Conservation (phyloP, 1,140 invertebrate species). For the Drosophila santomea region DNA sequence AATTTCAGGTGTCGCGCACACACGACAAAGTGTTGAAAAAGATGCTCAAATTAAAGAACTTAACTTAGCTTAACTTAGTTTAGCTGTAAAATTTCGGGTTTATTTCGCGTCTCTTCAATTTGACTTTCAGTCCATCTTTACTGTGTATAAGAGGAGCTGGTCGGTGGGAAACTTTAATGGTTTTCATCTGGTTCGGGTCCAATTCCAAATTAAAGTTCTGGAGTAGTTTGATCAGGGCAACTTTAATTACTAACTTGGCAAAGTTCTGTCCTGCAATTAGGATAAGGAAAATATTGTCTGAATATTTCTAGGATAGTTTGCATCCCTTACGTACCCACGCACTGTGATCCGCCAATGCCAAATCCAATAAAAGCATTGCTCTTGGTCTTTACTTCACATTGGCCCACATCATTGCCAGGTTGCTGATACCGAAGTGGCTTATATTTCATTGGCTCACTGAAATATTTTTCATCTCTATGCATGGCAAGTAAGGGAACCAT, state of each 20-base stretch:
- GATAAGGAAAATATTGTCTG: background rate
- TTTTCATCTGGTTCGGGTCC: constrained; percentile 9
- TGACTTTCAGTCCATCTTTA: constrained; percentile 62
- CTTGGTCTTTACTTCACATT: constrained; percentile 8
- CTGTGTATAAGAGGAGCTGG: constrained; percentile 66
- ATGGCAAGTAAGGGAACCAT: constrained; percentile 77
- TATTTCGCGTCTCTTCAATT: constrained; percentile 62
- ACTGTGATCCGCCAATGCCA: constrained; percentile 65
- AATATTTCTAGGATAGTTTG: background rate
- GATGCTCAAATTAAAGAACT: constrained; percentile 37
- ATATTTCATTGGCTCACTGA: constrained; percentile 86
- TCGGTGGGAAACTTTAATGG: constrained; percentile 57
- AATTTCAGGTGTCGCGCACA: constrained; percentile 66
- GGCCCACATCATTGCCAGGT: constrained; percentile 10
- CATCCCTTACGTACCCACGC: constrained; percentile 59
- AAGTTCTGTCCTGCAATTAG: constrained; percentile 68
- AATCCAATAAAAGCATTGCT: constrained; percentile 54
- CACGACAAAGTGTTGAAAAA: constrained; percentile 58
- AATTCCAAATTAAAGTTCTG: constrained; percentile 64
- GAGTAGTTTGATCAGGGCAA: constrained; percentile 66
- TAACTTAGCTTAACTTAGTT: constrained; percentile 25
- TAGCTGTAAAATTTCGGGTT: constrained; percentile 42
- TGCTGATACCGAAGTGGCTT: constrained; percentile 86
- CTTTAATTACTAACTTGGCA: constrained; percentile 73
- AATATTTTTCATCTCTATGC: constrained; percentile 87